Base-by-base conservation (phyloP, 37 sponge, comb jelly and placozoan genomes). In the Ephydatia muelleri region DNA sequence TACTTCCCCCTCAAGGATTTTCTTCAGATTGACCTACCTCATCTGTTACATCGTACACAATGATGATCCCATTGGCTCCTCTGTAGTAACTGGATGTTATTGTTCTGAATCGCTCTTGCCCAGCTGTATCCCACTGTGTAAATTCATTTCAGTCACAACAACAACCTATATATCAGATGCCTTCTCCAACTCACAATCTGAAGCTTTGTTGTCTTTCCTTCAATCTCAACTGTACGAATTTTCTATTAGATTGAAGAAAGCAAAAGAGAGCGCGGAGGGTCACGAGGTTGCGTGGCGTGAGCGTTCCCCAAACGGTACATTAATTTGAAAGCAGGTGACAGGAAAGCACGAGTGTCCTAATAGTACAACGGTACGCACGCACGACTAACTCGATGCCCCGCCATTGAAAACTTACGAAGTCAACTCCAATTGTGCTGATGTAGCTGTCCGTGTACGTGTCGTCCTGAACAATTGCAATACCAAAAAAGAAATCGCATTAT, bases 401-500 rank as follows among this genome's bases (percentile, higher is more conserved):
- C 0, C 11, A 78, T 34, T 27, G 2, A 8, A 22, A 57, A 97
- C 97, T 97, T 77, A 97, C 97, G 91, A 98, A 98, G 49, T 98
- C 99, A 37, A 98, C 99, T 72, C 99, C 99, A 57, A 98, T 98
- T 21, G 99, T 98, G 83, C 95, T 94, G 85, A 98, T 98, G 75
- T 94, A 98, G 73, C 92, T 95, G 65, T 98, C 99, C 78, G 97
- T 94, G 65, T 96, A 98, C 3, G 99, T 98, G 82, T 96, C 99
- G 80, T 98, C 99, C 97, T 94, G 84, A 11, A 77, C 40, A 75
- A 34, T 2, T 31, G 25, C 43, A 43, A 43, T 43, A 43, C 43
- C 43, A 43, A 19, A 66, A 32, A 36, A 65, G 26, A 67, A 68
- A 30, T 65, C 6, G 65, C 68, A 67, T 65, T 65, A 65, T 80